Evolutionary conservation across 2,888 invertebrate genomes (phyloP).

Genomic region (Athripsodes cinereus): DNA sequence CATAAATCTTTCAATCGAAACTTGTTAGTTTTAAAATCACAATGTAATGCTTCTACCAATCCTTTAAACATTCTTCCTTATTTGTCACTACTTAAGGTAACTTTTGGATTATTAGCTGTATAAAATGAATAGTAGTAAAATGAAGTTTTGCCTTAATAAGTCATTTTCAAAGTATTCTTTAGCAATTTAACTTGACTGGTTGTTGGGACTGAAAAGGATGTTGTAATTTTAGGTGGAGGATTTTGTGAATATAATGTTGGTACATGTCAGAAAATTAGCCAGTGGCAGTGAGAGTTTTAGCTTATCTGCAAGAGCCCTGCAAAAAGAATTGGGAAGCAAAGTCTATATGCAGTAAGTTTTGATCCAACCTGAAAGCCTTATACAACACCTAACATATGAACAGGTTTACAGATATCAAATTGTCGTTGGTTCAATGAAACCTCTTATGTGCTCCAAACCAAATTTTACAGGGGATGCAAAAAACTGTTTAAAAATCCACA

Average conservation of each 20-base stretch:
- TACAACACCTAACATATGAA: background rate
- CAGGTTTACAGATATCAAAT: background rate
- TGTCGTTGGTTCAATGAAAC: no score
- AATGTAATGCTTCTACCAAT: slow-evolving; percentile 49
- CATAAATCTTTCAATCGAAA: slow-evolving; percentile 62
- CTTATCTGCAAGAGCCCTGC: slow-evolving; percentile 59
- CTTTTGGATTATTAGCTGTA: slow-evolving; percentile 27
- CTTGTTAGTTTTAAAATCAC: slow-evolving; percentile 57
- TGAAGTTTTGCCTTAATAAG: no score
- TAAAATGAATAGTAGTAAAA: no score
- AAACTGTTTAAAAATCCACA: no score
- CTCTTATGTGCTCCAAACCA: no score
- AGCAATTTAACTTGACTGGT: no score
- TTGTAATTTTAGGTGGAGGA: slow-evolving; percentile 48
- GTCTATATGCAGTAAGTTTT: slow-evolving; percentile 55
- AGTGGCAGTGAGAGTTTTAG: slow-evolving; percentile 78
- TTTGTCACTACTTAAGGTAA: slow-evolving; percentile 55
- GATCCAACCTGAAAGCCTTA: no score
- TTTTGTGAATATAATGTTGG: slow-evolving; percentile 58
- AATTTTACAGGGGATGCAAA: no score
- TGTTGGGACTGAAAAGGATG: background rate
- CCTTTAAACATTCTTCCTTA: slow-evolving; percentile 66
- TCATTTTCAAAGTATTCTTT: no score
- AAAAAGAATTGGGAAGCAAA: slow-evolving; percentile 60
- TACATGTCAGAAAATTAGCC: slow-evolving; percentile 64